Conservation (phyloP, 2,113 vertebrate species). For the Cavia aperea region DNA sequence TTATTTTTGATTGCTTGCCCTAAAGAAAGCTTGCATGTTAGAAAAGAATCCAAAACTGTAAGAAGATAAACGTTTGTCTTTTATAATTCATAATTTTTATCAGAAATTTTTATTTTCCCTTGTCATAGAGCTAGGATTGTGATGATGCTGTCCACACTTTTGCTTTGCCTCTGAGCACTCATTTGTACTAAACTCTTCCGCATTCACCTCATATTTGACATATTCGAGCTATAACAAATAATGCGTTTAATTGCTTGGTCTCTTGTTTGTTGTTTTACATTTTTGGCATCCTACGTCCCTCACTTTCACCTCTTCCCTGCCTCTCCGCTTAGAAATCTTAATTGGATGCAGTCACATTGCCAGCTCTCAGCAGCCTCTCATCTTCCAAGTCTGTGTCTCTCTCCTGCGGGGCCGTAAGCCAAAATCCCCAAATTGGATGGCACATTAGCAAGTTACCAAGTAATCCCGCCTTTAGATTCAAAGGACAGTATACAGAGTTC, state of each 20-base stretch:
- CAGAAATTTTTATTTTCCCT: neutral
- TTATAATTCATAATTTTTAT: neutral
- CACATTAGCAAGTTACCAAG: neutral
- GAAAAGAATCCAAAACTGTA: neutral
- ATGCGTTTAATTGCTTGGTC: neutral
- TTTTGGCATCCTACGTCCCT: slow-evolving; percentile 47
- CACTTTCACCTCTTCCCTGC: neutral
- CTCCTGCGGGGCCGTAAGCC: neutral
- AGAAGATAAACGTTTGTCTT: neutral
- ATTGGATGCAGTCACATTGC: slow-evolving; percentile 44
- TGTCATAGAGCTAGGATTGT: neutral
- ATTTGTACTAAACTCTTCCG: neutral
- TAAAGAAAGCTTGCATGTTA: neutral
- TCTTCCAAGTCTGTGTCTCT: slow-evolving; percentile 48
- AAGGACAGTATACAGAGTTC: rapidly evolving
- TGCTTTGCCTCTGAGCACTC: neutral
- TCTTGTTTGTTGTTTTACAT: neutral
- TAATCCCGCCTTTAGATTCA: neutral
- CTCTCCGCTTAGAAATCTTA: slow-evolving; percentile 47
- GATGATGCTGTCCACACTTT: neutral
- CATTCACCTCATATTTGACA: neutral
- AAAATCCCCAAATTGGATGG: neutral
- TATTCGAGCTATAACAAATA: slow-evolving; percentile 30
- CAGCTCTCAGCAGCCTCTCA: slow-evolving; percentile 43
- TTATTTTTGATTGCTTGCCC: neutral